Evolutionary conservation across 1,140 invertebrate genomes (phyloP).

Genomic region (Drosophila pandora): DNA sequence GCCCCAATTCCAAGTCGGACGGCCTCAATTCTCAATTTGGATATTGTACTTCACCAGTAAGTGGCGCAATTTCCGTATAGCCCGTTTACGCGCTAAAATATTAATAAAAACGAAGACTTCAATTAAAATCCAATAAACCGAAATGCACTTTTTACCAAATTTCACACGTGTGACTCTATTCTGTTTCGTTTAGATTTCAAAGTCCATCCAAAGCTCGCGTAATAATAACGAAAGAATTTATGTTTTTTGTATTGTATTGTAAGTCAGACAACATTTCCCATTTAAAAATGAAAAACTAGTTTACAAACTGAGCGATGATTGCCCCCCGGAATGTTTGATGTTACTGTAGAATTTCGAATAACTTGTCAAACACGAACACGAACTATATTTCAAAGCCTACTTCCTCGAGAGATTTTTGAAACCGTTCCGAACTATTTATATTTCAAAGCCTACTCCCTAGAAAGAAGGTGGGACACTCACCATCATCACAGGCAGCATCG

Average conservation of each 20-base stretch:
- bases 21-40: conserved; percentile 61
- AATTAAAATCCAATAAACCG: neutral
- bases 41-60: conserved; percentile 76
- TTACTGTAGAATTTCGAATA: conserved; percentile 22
- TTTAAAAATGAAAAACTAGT: conserved; percentile 11
- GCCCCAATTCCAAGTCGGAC: neutral
- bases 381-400: conserved; percentile 7
- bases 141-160: neutral
- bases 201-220: conserved; percentile 15
- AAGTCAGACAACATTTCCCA: conserved; percentile 38
- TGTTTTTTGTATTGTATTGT: conserved; percentile 32
- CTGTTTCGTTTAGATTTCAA: neutral
- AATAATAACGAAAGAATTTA: conserved; percentile 42
- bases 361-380: neutral
- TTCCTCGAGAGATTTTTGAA: neutral
- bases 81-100: conserved; percentile 62
- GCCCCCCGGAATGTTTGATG: conserved; percentile 33
- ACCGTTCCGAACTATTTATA: neutral
- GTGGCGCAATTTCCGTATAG: conserved; percentile 69
- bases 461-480: neutral
- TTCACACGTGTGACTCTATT: conserved; percentile 3
- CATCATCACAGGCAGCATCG: conserved; percentile 39
- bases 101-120: neutral
- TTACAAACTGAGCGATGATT: conserved; percentile 1
- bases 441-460: conserved; percentile 5